These are phyloP conservation scores for Zosterops pallidus DNA, from an alignment of 2,113 vertebrate genomes.

Conservation along the genomic window DNA sequence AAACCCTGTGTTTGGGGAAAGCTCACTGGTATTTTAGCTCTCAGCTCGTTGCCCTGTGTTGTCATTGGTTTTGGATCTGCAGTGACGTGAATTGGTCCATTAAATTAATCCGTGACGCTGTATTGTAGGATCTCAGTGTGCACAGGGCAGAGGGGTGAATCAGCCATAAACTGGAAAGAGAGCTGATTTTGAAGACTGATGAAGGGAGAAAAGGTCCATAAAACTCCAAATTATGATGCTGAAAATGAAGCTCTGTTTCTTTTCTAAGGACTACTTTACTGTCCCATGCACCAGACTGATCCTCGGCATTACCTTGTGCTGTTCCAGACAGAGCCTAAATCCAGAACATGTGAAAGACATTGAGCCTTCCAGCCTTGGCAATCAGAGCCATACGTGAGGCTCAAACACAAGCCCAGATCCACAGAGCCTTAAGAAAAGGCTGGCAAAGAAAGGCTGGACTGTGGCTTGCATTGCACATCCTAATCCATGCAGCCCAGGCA, in stretches of 20 bases:
- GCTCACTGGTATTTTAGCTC: not conserved
- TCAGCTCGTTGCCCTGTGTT: not conserved
- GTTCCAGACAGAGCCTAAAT: constrained; percentile 30
- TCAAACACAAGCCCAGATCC: not conserved
- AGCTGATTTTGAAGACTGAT: not conserved
- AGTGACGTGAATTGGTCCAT: not conserved
- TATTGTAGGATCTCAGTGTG: not conserved
- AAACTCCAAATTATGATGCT: not conserved
- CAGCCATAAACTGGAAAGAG: not conserved
- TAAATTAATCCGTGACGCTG: not conserved
- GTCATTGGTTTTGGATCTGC: not conserved
- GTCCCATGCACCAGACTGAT: not conserved
- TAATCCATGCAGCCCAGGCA: not conserved
- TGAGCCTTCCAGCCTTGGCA: not conserved
- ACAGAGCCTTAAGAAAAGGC: not conserved
- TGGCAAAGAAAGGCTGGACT: not conserved
- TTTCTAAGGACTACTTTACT: not conserved
- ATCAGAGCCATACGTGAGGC: not conserved
- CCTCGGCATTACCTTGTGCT: not conserved
- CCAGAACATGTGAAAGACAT: constrained; percentile 25
- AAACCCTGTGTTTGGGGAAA: not conserved
- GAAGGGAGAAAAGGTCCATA: constrained; percentile 16
- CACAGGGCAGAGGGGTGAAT: not conserved
- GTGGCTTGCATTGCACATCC: not conserved
- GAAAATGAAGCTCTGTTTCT: not conserved